These are phyloP conservation scores for Nephrocerus scutellatus DNA, from an alignment of 2,888 invertebrate species.

Conservation along the genomic window DNA sequence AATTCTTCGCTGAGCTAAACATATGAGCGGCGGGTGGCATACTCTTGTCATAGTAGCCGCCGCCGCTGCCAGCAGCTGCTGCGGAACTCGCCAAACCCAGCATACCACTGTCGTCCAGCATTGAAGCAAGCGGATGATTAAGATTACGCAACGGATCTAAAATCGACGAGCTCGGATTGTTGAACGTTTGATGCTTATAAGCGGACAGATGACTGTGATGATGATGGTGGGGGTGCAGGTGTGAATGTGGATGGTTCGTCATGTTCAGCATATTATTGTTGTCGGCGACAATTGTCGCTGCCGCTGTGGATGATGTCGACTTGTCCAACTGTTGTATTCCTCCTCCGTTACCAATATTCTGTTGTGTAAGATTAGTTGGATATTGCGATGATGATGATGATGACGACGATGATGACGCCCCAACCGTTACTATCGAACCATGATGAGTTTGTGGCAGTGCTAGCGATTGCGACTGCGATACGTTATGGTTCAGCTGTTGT, in stretches of 20 bases:
- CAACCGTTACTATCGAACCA: background rate
- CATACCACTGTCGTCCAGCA: constrained; percentile 36
- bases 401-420: background rate
- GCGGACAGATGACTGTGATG: constrained; percentile 41
- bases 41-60: constrained; percentile 53
- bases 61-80: constrained; percentile 16
- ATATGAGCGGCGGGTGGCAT: constrained; percentile 57
- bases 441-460: too few species aligned
- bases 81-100: constrained; percentile 30
- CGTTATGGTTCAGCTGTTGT: constrained; percentile 25
- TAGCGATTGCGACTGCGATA: constrained; percentile 28
- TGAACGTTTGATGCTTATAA: constrained; percentile 39
- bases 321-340: background rate
- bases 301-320: constrained; percentile 9
- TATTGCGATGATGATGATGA: too few species aligned
- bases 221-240: too few species aligned
- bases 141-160: too few species aligned
- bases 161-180: constrained; percentile 33
- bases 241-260: constrained; percentile 29
- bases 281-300: constrained; percentile 17
- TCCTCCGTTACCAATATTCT: background rate
- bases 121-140: constrained; percentile 34
- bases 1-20: constrained; percentile 49
- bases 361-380: constrained; percentile 19
- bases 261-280: constrained; percentile 31